Evolutionary conservation across 2,888 invertebrate species (phyloP).

Genomic region (Drosophila anomalata): DNA sequence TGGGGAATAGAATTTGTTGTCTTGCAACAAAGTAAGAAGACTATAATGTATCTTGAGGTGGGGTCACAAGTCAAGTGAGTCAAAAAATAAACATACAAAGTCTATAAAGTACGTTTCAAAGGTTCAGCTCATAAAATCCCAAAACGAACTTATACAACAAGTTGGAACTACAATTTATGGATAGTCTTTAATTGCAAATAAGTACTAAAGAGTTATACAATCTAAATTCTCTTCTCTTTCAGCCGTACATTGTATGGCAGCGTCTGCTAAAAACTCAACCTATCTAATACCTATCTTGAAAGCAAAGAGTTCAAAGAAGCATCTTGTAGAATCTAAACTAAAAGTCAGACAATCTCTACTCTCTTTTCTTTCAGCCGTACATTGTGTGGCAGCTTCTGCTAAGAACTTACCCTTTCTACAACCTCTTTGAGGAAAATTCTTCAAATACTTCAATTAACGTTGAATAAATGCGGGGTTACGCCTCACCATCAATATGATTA

Average conservation of each 20-base stretch:
- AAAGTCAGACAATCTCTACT: no score
- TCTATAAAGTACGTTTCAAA: conserved; percentile 1
- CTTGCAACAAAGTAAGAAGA: background rate
- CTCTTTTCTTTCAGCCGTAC: background rate
- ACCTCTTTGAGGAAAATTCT: background rate
- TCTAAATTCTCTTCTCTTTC: background rate
- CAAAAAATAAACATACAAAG: background rate
- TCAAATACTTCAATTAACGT: background rate
- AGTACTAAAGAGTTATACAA: no score
- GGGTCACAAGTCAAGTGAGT: conserved; percentile 1
- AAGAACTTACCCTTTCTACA: background rate
- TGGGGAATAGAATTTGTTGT: background rate
- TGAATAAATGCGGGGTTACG: conserved; percentile 4
- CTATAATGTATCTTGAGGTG: background rate
- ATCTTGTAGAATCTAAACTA: no score
- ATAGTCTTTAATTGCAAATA: no score
- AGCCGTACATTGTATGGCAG: background rate
- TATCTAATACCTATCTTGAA: no score
- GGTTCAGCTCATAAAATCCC: background rate
- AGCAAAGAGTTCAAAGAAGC: no score
- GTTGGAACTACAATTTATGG: no score
- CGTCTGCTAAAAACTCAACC: background rate
- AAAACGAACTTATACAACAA: no score
- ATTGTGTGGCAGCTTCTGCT: background rate
- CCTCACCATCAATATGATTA: conserved; percentile 13